Conservation (phyloP, 2,113 vertebrate species). For the Malurus elegans region DNA sequence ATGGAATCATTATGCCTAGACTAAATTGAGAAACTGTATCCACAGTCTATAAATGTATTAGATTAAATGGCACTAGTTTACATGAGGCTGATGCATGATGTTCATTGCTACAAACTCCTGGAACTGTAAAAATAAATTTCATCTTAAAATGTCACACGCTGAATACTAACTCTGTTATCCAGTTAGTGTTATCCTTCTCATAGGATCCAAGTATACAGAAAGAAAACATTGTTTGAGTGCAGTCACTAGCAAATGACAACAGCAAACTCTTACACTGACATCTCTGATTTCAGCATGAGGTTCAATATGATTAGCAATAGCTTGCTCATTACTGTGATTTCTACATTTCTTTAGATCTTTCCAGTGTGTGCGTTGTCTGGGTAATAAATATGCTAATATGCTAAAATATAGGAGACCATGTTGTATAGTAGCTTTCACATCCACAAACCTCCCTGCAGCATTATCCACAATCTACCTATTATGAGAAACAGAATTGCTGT, state of each 20-base stretch:
- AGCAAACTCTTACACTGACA: background rate
- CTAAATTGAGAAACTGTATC: background rate
- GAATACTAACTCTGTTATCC: background rate
- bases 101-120: background rate
- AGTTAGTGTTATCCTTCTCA: background rate
- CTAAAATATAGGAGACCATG: background rate
- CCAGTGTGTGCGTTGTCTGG: background rate
- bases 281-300: background rate
- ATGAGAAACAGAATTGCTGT: background rate
- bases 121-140: background rate
- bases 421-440: background rate
- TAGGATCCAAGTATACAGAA: background rate
- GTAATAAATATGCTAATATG: background rate
- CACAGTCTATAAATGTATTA: background rate
- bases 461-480: background rate
- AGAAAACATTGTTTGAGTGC: background rate
- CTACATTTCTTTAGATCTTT: background rate
- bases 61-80: background rate
- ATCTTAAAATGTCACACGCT: background rate
- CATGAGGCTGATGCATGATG: background rate
- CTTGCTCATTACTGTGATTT: background rate
- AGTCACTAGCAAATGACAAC: background rate
- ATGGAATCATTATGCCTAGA: conserved; percentile 5
- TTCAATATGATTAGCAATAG: background rate
- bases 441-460: background rate